Percentiles rank a stretch among this genome's conserved stretches.
These are phyloP conservation scores for Megalopta genalis DNA, from an alignment of 1,140 invertebrate species.

Conservation along the genomic window DNA sequence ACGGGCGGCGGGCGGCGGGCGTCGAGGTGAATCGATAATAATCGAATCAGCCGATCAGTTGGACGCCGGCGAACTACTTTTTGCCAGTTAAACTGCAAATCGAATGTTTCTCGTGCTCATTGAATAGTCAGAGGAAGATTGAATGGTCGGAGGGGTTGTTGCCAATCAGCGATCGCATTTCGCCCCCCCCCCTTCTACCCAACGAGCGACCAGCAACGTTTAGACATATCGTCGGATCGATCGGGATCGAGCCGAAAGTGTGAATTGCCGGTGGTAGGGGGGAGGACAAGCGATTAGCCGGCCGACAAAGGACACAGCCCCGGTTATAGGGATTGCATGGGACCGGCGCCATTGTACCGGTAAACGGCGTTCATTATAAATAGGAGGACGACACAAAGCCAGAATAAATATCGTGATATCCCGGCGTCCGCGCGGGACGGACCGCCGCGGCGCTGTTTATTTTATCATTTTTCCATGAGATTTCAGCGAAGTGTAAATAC, in stretches of 20 bases:
- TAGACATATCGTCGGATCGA: conserved; percentile 4
- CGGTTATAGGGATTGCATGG: conserved; percentile 15
- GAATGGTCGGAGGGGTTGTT: background rate
- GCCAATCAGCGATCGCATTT: background rate
- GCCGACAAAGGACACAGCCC: conserved; percentile 36
- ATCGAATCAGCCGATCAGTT: background rate
- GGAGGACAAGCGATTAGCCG: conserved; percentile 34
- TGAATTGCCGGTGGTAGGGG: conserved; percentile 1
- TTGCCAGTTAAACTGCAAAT: background rate
- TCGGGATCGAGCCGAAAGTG: conserved; percentile 20
- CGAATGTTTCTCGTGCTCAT: background rate
- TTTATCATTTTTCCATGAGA: conserved; percentile 67
- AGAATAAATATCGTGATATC: conserved; percentile 65
- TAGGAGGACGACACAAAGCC: conserved; percentile 61
- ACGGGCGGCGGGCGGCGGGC: too few relatives aligned
- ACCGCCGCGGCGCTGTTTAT: conserved; percentile 54
- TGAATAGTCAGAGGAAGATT: background rate
- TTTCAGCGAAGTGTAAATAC: conserved; percentile 66
- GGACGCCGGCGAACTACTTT: background rate
- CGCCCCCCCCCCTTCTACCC: background rate
- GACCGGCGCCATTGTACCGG: conserved; percentile 51
- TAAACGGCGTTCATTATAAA: conserved; percentile 65
- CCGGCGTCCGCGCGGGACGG: conserved; percentile 42
- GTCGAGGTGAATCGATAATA: background rate
- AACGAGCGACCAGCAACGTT: background rate